Base-by-base conservation (phyloP, 2,797 vertebrate species). In the Nyctibius grandis region DNA sequence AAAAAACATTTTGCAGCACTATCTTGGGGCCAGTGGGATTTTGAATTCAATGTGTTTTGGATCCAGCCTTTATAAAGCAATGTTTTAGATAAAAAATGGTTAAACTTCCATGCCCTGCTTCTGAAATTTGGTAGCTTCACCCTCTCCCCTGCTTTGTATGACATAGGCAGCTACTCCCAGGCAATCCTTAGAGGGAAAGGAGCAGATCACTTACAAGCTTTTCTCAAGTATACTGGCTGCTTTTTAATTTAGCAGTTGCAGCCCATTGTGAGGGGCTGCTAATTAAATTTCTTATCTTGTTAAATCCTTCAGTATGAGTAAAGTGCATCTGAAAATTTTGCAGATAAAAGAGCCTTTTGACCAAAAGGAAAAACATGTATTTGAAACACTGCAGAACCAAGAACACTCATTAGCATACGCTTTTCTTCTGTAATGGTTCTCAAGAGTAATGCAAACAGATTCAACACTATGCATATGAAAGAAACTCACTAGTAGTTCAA, bases 311-410 rank as follows among this genome's bases (percentile, higher is more conserved):
- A 54, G 93, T 84, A 48, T 68, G 28, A 96, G 85, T 82, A 80
- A 91, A 89, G 94, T 78, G 82, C 94, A 82, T 93, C 92, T 78
- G 74, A 80, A 85, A 94, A 93, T 57, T 85, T 75, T 69, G 91
- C 50, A 81, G 95, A 94, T 67, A 47, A 96, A 97, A 96, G 96
- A 80, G 85, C 61, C 83, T 85, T 82, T 85, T 53, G 74, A 94
- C 75, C 91, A 87, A 86, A 90, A 57, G 34, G 61, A 38, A 91
- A 79, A 81, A 64, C 64, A 5, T 22, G 25, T 56, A 51, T 96
- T 95, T 95, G 94, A 95, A 96, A 92, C 54, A 29, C 65, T 17
- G 50, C 75, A 53, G 87, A 90, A 79, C 81, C 77, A 96, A 68
- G 75, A 88, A 68, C 56, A 3, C 54, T 90, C 77, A 96, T 97